A percentile compares a stretch with the other conserved stretches of the same genome.
Evolutionary conservation across 2,797 vertebrate species (phyloP).

Genomic region (Myiotriccus ornatus): DNA sequence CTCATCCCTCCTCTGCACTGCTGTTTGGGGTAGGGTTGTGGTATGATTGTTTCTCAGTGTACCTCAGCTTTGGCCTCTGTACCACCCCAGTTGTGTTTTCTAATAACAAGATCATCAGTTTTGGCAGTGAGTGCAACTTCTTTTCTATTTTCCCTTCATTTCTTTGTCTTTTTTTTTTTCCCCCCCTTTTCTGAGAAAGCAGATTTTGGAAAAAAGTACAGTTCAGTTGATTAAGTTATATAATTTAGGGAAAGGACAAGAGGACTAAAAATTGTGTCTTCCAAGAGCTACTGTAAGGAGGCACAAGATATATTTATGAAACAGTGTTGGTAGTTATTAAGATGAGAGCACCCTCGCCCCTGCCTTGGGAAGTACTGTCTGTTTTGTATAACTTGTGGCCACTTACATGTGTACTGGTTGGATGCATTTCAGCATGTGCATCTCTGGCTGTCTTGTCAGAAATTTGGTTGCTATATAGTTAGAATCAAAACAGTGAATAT

Average conservation of each 20-base stretch:
- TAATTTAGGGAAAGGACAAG: not conserved
- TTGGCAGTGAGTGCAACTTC: not conserved
- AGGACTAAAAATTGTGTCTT: not conserved
- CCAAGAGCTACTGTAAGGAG: not conserved
- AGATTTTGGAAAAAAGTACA: not conserved
- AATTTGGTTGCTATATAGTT: not conserved
- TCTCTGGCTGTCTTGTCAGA: not conserved
- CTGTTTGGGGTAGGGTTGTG: not conserved
- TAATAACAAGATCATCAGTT: constrained; percentile 31
- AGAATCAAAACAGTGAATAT: not conserved
- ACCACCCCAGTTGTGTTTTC: constrained; percentile 22
- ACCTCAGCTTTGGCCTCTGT: not conserved
- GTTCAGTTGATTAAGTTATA: not conserved
- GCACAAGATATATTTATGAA: not conserved
- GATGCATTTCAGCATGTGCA: not conserved
- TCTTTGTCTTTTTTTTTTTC: not conserved
- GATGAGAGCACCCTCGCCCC: not conserved
- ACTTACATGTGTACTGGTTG: not conserved
- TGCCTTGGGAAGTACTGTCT: not conserved
- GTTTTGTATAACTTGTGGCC: not conserved
- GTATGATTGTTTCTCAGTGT: not conserved
- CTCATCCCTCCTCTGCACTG: not conserved
- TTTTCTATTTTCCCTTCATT: not conserved
- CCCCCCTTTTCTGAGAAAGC: not conserved
- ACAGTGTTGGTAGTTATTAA: not conserved